Percentiles rank a stretch among this genome's conserved stretches.
These are phyloP conservation scores for Tachina grossa DNA, from an alignment of 2,888 invertebrate species.

Conservation along the genomic window DNA sequence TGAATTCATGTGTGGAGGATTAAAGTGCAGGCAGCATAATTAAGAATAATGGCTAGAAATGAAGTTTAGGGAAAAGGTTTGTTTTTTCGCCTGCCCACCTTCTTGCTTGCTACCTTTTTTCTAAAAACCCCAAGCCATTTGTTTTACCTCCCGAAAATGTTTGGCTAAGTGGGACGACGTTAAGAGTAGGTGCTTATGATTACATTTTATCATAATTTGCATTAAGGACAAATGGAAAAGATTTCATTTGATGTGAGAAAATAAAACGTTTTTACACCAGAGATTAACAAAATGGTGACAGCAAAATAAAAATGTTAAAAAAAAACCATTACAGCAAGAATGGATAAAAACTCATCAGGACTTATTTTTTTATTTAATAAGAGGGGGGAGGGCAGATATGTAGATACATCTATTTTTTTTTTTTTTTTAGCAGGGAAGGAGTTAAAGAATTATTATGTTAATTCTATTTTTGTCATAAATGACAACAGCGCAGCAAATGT, in stretches of 20 bases:
- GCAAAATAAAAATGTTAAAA: constrained; percentile 30
- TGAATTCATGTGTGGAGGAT: constrained; percentile 41
- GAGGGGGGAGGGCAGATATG: constrained; percentile 44
- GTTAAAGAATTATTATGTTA: constrained; percentile 71
- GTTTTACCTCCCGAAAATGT: background rate
- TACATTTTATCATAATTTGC: constrained; percentile 70
- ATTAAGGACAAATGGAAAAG: constrained; percentile 64
- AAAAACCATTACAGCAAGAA: constrained; percentile 52
- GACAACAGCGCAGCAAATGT: constrained; percentile 22
- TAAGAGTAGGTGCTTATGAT: constrained; percentile 69
- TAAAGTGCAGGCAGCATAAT: constrained; percentile 70
- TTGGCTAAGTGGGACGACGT: constrained; percentile 32
- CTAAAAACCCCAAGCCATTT: too few species aligned
- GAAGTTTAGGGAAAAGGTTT: constrained; percentile 10
- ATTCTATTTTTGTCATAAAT: constrained; percentile 62
- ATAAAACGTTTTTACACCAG: constrained; percentile 65
- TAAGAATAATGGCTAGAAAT: constrained; percentile 62
- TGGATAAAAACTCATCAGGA: constrained; percentile 27
- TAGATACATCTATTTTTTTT: background rate
- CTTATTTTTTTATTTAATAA: constrained; percentile 11
- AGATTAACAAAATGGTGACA: constrained; percentile 70
- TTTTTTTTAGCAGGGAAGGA: constrained; percentile 31
- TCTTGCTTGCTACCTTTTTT: too few species aligned
- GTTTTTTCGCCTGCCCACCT: constrained; percentile 16
- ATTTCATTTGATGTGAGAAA: constrained; percentile 16